These are phyloP conservation scores for Zaprionus capensis DNA, from an alignment of 1,140 invertebrate species.

Conservation along the genomic window DNA sequence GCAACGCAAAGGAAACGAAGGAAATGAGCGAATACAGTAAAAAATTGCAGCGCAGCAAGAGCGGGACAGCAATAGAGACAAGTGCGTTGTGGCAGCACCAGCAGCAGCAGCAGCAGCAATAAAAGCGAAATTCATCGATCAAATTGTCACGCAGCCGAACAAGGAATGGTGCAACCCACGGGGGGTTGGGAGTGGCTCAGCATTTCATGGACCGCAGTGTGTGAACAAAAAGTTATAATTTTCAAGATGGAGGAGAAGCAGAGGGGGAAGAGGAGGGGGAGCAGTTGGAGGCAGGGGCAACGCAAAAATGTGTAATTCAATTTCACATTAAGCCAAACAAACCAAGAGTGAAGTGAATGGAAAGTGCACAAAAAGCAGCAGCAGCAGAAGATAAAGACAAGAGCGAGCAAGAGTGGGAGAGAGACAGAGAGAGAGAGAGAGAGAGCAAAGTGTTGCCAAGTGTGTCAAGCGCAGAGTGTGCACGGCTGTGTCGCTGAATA, in stretches of 20 bases:
- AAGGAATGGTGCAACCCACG: background rate
- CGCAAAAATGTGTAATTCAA: constrained; percentile 49
- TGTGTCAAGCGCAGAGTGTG: background rate
- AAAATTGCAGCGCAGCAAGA: constrained; percentile 27
- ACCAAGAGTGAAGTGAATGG: background rate
- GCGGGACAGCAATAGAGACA: background rate
- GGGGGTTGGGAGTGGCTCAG: background rate
- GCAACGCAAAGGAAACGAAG: constrained; percentile 1
- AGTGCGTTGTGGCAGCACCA: background rate
- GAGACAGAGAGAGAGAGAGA: background rate
- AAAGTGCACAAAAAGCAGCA: background rate
- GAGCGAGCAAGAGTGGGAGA: background rate
- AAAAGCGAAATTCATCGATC: constrained; percentile 67
- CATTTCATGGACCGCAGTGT: background rate
- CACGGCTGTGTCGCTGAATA: constrained; percentile 20
- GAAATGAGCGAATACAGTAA: constrained; percentile 40
- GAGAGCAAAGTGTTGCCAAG: background rate
- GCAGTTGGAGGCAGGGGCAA: background rate
- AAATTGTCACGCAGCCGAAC: constrained; percentile 53
- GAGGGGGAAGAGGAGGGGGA: background rate
- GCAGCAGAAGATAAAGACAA: background rate
- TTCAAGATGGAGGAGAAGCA: background rate
- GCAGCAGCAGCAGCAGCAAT: background rate
- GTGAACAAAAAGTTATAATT: background rate
- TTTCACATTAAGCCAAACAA: constrained; percentile 43